These are phyloP conservation scores for Karalla daura DNA, from an alignment of 2,797 vertebrate genomes.

Conservation along the genomic window DNA sequence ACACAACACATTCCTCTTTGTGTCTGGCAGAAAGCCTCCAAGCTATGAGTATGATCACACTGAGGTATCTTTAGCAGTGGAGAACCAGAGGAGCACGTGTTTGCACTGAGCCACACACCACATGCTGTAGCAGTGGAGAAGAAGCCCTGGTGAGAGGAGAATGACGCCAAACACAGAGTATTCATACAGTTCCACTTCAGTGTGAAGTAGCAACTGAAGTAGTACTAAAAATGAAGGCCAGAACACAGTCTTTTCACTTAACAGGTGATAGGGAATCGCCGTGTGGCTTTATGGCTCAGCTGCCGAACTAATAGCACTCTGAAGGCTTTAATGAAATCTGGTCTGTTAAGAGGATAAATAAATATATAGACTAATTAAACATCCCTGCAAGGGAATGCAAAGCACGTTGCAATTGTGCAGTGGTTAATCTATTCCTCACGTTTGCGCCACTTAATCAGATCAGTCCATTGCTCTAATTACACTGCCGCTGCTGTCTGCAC, in stretches of 20 bases:
- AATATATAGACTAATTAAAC: conserved; percentile 53
- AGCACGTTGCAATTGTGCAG: conserved; percentile 25
- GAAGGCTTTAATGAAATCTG: conserved; percentile 52
- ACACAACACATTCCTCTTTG: conserved; percentile 44
- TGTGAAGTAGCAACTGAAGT: conserved; percentile 42
- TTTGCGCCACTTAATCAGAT: conserved; percentile 46
- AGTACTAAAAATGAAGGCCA: conserved; percentile 39
- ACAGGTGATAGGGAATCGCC: conserved; percentile 37
- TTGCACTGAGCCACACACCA: conserved; percentile 52
- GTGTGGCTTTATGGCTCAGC: conserved; percentile 20
- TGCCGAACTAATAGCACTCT: conserved; percentile 53
- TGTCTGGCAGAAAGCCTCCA: conserved; percentile 51
- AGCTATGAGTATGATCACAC: conserved; percentile 58
- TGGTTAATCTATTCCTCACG: conserved; percentile 55
- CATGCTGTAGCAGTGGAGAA: conserved; percentile 33
- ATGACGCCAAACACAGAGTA: conserved; percentile 34
- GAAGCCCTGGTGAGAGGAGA: conserved; percentile 45
- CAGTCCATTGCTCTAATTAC: conserved; percentile 50
- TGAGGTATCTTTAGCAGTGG: conserved; percentile 27
- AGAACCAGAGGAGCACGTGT: conserved; percentile 52
- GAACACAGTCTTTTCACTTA: conserved; percentile 18
- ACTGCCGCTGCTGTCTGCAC: conserved; percentile 20
- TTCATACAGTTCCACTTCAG: conserved; percentile 47
- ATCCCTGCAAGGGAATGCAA: conserved; percentile 25
- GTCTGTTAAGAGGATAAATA: conserved; percentile 48